Evolutionary conservation across 2,888 invertebrate species (phyloP).

Genomic region (Lucinisca nassula): DNA sequence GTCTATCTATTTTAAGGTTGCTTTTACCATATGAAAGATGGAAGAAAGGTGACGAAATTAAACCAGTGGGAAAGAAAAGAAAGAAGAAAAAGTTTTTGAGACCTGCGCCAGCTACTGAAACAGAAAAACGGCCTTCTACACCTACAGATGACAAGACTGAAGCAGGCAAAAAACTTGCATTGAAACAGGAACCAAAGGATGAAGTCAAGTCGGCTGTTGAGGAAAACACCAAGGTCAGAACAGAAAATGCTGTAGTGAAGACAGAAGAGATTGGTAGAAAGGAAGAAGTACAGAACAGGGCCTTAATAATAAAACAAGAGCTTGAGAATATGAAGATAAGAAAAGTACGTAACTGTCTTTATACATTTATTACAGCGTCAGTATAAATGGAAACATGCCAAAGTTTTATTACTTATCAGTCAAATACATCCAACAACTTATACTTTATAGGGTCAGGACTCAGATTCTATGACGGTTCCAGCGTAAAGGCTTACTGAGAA

Average conservation of each 20-base stretch:
- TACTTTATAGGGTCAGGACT: too few relatives aligned
- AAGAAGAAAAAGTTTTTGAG: background rate
- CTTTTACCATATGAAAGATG: constrained; percentile 81
- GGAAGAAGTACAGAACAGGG: constrained; percentile 31
- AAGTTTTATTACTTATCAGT: too few relatives aligned
- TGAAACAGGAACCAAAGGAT: constrained; percentile 19
- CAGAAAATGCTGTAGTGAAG: background rate
- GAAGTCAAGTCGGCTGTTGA: background rate
- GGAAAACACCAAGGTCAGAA: background rate
- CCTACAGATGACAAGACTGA: background rate
- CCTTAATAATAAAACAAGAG: constrained; percentile 66
- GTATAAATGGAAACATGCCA: too few relatives aligned
- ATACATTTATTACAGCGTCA: too few relatives aligned
- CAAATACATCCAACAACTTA: too few relatives aligned
- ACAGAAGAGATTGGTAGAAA: background rate
- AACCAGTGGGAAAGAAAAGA: constrained; percentile 2
- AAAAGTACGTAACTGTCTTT: constrained; percentile 60
- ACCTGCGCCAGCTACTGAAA: background rate
- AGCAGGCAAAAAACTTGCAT: background rate
- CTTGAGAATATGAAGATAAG: constrained; percentile 69
- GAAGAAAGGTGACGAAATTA: constrained; percentile 59
- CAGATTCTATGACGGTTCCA: too few relatives aligned
- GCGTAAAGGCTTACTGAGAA: too few relatives aligned
- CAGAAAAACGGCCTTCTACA: background rate
- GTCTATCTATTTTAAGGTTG: constrained; percentile 72